phyloP scores from a whole-genome alignment of 2,888 invertebrate genomes.

The Pachymerium ferrugineum region DNA sequence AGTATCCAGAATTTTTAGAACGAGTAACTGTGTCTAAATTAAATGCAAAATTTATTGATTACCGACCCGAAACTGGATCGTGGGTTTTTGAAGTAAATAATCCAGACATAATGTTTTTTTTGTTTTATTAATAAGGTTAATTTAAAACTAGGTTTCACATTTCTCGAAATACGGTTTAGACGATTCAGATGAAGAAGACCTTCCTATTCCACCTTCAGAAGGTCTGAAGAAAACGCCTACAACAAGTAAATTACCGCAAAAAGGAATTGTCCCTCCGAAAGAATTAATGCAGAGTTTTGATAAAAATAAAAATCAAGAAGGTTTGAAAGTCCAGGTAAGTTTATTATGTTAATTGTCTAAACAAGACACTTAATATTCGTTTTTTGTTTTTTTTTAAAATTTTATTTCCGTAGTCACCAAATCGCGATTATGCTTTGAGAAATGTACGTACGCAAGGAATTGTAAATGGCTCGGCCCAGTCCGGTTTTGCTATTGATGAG shows the following conservation, averaged over 20 bases:
- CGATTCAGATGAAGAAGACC: conserved; percentile 81
- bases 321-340: too few species aligned
- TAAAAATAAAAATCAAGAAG: too few species aligned
- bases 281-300: not conserved
- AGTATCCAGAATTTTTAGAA: conserved; percentile 78
- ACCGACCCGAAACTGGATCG: conserved; percentile 88
- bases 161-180: conserved; percentile 88
- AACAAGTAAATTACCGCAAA: not conserved
- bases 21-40: conserved; percentile 71
- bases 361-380: too few species aligned
- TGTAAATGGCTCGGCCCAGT: not conserved
- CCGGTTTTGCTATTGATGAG: not conserved
- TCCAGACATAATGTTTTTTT: not conserved
- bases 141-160: conserved; percentile 65
- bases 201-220: conserved; percentile 30
- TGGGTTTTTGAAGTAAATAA: conserved; percentile 82
- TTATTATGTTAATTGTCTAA: too few species aligned
- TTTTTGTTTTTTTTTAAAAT: too few species aligned
- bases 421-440: not conserved
- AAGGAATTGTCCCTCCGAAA: not conserved
- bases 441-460: not conserved
- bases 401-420: not conserved
- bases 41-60: conserved; percentile 87
- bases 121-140: not conserved
- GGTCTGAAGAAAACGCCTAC: not conserved